Conservation (phyloP, 2,797 vertebrate species). For the Amblyraja radiata region DNA sequence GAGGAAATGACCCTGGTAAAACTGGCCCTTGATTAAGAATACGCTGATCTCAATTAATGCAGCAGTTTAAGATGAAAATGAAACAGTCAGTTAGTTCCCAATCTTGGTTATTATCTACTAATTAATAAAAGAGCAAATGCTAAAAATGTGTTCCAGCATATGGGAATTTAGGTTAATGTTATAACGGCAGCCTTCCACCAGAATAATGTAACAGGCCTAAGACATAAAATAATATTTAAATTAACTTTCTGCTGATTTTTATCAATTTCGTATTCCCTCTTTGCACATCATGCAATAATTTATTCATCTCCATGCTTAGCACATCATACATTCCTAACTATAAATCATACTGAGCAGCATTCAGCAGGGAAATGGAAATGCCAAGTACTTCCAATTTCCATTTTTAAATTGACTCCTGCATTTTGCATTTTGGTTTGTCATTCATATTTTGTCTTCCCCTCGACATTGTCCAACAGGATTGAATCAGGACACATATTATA, state of each 20-base stretch:
- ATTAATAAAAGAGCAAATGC: background rate
- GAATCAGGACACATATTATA: background rate
- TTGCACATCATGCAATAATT: background rate
- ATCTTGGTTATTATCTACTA: background rate
- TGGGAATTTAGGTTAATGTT: background rate
- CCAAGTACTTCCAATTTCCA: background rate
- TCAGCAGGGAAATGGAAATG: background rate
- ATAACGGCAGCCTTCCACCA: background rate
- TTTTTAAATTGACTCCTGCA: background rate
- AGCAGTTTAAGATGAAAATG: background rate
- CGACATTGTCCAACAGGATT: background rate
- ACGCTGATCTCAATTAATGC: background rate
- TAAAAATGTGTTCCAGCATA: background rate
- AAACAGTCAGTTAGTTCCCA: background rate
- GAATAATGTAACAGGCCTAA: background rate
- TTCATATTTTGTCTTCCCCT: background rate
- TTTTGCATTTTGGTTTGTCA: background rate
- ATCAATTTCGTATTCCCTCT: background rate
- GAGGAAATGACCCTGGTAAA: too few relatives aligned
- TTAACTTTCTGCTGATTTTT: background rate
- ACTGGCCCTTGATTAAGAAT: background rate
- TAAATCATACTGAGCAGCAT: background rate
- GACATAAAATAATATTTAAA: background rate
- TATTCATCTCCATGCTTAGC: background rate
- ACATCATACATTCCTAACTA: background rate